A percentile compares a stretch with the other conserved stretches of the same genome.
phyloP scores from a whole-genome alignment of 2,888 invertebrate species.

The Troglohyphantes excavatus region DNA sequence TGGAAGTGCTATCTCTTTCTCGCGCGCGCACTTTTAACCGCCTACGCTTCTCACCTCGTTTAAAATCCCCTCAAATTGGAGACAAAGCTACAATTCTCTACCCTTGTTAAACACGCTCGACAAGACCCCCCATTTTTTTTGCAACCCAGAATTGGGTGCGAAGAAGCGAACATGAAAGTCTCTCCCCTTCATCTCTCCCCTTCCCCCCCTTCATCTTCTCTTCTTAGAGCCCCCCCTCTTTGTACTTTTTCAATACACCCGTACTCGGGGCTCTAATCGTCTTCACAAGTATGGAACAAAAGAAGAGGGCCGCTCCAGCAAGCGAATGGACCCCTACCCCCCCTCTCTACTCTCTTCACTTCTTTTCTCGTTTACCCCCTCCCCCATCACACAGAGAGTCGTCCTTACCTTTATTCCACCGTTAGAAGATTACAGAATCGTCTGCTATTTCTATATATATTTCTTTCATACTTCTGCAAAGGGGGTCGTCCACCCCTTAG shows the following conservation, averaged over 20 bases:
- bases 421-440: conserved; percentile 50
- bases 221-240: background rate
- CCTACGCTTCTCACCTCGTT: too few relatives aligned
- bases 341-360: background rate
- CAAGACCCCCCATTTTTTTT: conserved; percentile 11
- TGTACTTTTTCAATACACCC: conserved; percentile 32
- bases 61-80: background rate
- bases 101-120: conserved; percentile 27
- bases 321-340: background rate
- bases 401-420: too few relatives aligned
- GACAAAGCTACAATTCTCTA: background rate
- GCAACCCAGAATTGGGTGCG: background rate
- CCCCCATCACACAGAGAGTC: too few relatives aligned
- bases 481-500: background rate
- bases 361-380: too few relatives aligned
- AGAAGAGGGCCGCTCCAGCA: background rate
- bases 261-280: conserved; percentile 38
- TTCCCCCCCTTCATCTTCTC: too few relatives aligned
- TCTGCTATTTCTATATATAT: too few relatives aligned
- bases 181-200: background rate
- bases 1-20: too few relatives aligned
- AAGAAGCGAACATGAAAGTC: background rate
- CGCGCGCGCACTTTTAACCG: too few relatives aligned
- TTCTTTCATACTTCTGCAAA: too few relatives aligned
- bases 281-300: conserved; percentile 36